Evolutionary conservation across 2,797 vertebrate species (phyloP).

Genomic region (Enoplosus armatus): DNA sequence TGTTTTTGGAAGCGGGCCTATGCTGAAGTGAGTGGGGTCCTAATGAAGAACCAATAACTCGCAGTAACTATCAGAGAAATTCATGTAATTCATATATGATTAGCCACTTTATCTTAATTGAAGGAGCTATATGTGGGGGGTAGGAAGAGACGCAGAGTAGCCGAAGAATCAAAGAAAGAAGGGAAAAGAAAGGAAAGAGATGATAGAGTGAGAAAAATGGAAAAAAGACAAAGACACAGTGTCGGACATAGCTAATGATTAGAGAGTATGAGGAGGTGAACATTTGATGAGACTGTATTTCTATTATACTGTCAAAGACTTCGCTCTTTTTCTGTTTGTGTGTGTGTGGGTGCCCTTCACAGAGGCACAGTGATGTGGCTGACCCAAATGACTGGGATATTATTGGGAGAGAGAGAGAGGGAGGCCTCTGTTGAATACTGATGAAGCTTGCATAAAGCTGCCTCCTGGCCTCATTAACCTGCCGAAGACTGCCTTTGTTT

Average conservation of each 20-base stretch:
- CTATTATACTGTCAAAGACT: constrained; percentile 60
- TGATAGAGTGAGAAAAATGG: constrained; percentile 39
- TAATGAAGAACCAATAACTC: constrained; percentile 64
- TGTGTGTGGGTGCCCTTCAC: constrained; percentile 59
- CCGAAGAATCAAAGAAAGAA: constrained; percentile 16
- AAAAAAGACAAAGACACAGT: constrained; percentile 43
- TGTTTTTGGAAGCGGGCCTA: constrained; percentile 32
- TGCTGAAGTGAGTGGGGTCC: constrained; percentile 28
- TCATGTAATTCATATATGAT: constrained; percentile 66
- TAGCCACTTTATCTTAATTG: constrained; percentile 65
- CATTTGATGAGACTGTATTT: constrained; percentile 63
- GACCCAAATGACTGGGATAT: constrained; percentile 81
- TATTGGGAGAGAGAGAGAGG: constrained; percentile 65
- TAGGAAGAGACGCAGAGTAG: constrained; percentile 5
- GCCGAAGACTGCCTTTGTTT: constrained; percentile 73
- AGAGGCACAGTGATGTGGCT: constrained; percentile 62
- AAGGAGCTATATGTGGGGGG: constrained; percentile 8
- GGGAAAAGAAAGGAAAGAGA: constrained; percentile 23
- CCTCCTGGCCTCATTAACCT: constrained; percentile 85
- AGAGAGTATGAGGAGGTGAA: constrained; percentile 49
- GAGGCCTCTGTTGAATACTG: constrained; percentile 73
- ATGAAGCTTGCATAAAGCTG: constrained; percentile 76
- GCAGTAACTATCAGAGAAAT: constrained; percentile 48
- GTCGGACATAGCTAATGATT: constrained; percentile 57
- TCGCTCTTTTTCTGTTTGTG: constrained; percentile 32